Percentiles rank a stretch among this genome's conserved stretches.
Conservation (phyloP, 2,888 invertebrate genomes). For the Eristalis pertinax region DNA sequence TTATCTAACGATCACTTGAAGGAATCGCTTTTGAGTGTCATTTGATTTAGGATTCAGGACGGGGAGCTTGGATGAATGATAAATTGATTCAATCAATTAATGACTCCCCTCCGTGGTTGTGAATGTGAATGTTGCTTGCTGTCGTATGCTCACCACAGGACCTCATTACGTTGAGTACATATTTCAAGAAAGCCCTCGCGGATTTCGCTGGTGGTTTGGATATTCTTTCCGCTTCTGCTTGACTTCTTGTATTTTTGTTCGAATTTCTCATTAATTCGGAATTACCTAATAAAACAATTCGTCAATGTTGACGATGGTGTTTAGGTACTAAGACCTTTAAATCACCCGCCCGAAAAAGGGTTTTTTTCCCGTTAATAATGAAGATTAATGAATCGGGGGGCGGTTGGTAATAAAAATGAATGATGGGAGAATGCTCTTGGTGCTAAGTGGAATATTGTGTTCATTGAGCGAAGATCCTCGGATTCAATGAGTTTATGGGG, state of each 20-base stretch:
- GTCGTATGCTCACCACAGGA: not conserved
- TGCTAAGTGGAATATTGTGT: not conserved
- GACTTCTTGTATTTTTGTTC: not conserved
- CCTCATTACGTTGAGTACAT: not conserved
- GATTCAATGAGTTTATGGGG: not conserved
- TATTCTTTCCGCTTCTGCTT: not conserved
- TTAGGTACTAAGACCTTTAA: not conserved
- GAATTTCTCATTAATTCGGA: not conserved
- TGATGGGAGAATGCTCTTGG: not conserved
- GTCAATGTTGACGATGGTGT: not conserved
- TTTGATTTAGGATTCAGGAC: conserved; percentile 1
- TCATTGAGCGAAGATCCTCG: not conserved
- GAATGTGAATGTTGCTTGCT: not conserved
- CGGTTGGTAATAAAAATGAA: not conserved
- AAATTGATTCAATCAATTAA: conserved; percentile 21
- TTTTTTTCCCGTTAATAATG: not conserved
- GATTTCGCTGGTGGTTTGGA: not conserved
- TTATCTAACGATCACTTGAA: conserved; percentile 17
- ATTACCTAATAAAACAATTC: not conserved
- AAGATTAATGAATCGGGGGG: not conserved
- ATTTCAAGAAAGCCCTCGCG: not conserved
- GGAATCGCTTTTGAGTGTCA: conserved; percentile 6
- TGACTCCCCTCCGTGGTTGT: not conserved
- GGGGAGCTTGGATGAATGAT: conserved; percentile 9
- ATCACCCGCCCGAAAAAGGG: not conserved